These are phyloP conservation scores for Nemapogon koenigi DNA, from an alignment of 2,888 invertebrate species.

Conservation along the genomic window DNA sequence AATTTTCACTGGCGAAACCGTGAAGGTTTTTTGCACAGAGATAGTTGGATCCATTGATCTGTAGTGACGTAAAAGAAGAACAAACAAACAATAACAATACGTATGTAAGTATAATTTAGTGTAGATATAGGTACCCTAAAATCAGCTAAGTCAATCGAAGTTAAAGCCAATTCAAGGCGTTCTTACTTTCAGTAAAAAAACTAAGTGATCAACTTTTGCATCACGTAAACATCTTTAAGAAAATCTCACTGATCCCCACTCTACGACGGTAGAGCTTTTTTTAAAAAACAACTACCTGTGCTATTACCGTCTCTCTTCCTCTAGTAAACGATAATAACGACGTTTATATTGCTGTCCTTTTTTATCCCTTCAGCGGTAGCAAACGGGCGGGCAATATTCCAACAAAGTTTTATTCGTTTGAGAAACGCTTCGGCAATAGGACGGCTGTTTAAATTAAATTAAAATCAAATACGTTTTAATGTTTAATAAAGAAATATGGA, in stretches of 20 bases:
- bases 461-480: slow-evolving; percentile 34
- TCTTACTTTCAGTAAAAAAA: slow-evolving; percentile 31
- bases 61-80: too few species aligned
- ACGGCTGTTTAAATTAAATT: slow-evolving; percentile 21
- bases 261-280: slow-evolving; percentile 49
- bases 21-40: too few species aligned
- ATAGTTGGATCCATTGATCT: too few species aligned
- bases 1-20: too few species aligned
- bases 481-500: slow-evolving; percentile 44
- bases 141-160: too few species aligned
- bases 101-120: too few species aligned
- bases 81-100: too few species aligned
- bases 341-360: slow-evolving; percentile 27
- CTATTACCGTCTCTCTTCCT: slow-evolving; percentile 28
- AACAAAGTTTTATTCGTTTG: slow-evolving; percentile 56
- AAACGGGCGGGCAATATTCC: slow-evolving; percentile 58
- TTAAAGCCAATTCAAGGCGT: slow-evolving; percentile 28
- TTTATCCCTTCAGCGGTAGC: slow-evolving; percentile 49
- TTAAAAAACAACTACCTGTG: slow-evolving; percentile 51
- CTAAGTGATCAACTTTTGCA: slow-evolving; percentile 55
- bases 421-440: slow-evolving; percentile 57
- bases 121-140: too few species aligned
- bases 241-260: slow-evolving; percentile 62
- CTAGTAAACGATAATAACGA: slow-evolving; percentile 7
- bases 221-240: slow-evolving; percentile 63